A percentile compares a stretch with the other conserved stretches of the same genome.
phyloP scores from a whole-genome alignment of 2,113 vertebrate genomes.

The Myrmecobius fasciatus region DNA sequence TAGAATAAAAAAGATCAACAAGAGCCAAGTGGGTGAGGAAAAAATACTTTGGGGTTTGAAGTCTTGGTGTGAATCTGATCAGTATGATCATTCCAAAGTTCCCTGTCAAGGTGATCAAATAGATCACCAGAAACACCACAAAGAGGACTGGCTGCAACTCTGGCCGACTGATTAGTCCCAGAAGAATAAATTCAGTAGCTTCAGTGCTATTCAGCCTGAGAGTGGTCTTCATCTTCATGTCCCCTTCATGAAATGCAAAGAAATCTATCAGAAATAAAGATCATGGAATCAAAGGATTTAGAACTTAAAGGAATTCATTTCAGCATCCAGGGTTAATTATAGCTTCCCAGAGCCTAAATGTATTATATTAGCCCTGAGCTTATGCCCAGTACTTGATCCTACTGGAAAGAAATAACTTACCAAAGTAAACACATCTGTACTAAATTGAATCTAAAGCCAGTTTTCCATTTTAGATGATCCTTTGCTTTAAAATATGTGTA shows the following conservation, averaged over 20 bases:
- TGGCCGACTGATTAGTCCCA: not conserved
- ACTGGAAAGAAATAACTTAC: too few relatives aligned
- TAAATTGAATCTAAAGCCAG: not conserved
- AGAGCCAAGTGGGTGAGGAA: slow-evolving; percentile 81
- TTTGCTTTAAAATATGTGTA: not conserved
- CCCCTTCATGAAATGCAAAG: not conserved
- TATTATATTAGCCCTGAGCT: not conserved
- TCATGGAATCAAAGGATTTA: not conserved
- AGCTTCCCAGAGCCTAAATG: not conserved
- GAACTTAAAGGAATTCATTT: not conserved
- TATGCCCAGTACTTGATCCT: not conserved
- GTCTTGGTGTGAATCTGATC: slow-evolving; percentile 58
- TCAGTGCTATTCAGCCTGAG: not conserved
- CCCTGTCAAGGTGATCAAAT: slow-evolving; percentile 71
- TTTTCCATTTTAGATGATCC: not conserved
- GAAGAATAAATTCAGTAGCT: slow-evolving; percentile 45
- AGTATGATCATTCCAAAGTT: slow-evolving; percentile 77
- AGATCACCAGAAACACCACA: slow-evolving; percentile 66
- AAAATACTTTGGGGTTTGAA: slow-evolving; percentile 82
- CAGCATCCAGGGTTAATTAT: not conserved
- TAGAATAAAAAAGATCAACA: slow-evolving; percentile 81
- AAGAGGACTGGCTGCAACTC: slow-evolving; percentile 57
- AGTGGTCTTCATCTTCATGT: slow-evolving; percentile 39
- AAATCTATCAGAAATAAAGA: not conserved
- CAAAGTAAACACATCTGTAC: not conserved